Conservation (phyloP, 2,113 vertebrate genomes). For the Sigmodon hispidus region DNA sequence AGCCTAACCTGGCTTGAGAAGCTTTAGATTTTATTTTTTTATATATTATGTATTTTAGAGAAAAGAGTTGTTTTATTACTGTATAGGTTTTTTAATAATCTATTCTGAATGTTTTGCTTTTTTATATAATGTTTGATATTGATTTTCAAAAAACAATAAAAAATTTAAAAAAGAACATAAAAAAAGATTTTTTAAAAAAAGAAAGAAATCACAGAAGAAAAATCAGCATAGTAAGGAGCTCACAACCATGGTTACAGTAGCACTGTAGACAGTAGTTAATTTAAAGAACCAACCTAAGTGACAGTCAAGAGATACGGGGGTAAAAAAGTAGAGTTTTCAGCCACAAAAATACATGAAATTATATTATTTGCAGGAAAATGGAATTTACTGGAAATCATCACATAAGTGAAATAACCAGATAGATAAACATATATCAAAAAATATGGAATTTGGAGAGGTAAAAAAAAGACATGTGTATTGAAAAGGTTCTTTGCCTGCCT, state of each 20-base stretch:
- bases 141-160: too few species aligned
- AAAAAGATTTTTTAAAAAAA: too few species aligned
- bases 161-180: too few species aligned
- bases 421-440: neutral
- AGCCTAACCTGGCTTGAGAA: too few species aligned
- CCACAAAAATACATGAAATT: neutral
- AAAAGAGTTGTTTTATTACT: too few species aligned
- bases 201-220: too few species aligned
- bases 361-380: neutral
- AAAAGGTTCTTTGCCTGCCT: too few species aligned
- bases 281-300: neutral
- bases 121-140: too few species aligned
- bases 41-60: too few species aligned
- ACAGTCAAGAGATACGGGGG: neutral
- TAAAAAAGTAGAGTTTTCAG: neutral
- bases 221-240: neutral
- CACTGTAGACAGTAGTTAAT: neutral
- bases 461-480: neutral
- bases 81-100: too few species aligned
- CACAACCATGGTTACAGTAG: neutral
- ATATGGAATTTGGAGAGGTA: neutral
- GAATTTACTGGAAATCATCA: neutral
- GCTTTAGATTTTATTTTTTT: too few species aligned
- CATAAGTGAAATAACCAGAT: neutral
- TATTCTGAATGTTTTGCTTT: too few species aligned